Conservation (phyloP, 2,113 vertebrate genomes). For the Platanista minor region DNA sequence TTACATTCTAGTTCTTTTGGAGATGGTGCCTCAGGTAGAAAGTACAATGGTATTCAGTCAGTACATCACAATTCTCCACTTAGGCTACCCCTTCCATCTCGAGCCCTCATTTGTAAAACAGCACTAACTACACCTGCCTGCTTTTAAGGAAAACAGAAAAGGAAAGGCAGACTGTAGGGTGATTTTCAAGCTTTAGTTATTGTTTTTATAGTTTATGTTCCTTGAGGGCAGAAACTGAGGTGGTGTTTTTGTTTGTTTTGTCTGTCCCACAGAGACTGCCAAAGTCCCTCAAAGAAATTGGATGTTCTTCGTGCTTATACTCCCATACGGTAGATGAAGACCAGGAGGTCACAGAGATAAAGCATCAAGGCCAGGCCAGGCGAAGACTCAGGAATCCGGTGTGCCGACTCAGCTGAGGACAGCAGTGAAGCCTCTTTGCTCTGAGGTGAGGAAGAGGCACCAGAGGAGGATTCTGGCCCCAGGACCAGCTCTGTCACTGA, state of each 20-base stretch:
- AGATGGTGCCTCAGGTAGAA: neutral
- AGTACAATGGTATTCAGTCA: neutral
- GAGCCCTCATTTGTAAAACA: neutral
- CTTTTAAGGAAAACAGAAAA: neutral
- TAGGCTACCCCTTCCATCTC: neutral
- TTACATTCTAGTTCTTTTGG: neutral
- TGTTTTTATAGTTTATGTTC: neutral
- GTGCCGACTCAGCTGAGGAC: neutral
- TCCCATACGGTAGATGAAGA: neutral
- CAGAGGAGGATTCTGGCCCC: too few relatives aligned
- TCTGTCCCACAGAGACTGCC: too few relatives aligned
- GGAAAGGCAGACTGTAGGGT: neutral
- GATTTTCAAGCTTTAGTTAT: neutral
- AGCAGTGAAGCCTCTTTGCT: neutral
- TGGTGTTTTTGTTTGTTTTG: neutral
- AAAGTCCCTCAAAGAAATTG: fast-evolving
- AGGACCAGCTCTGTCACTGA: neutral
- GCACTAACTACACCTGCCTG: too few relatives aligned
- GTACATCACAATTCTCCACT: neutral
- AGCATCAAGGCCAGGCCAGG: neutral
- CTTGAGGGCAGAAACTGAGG: neutral
- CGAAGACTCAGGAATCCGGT: neutral
- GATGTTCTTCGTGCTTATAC: neutral
- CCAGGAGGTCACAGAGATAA: neutral
- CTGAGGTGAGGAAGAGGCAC: neutral